Percentiles rank a stretch among this genome's conserved stretches.
These are phyloP conservation scores for Prunella strophiata DNA, from an alignment of 2,797 vertebrate species.

Conservation along the genomic window DNA sequence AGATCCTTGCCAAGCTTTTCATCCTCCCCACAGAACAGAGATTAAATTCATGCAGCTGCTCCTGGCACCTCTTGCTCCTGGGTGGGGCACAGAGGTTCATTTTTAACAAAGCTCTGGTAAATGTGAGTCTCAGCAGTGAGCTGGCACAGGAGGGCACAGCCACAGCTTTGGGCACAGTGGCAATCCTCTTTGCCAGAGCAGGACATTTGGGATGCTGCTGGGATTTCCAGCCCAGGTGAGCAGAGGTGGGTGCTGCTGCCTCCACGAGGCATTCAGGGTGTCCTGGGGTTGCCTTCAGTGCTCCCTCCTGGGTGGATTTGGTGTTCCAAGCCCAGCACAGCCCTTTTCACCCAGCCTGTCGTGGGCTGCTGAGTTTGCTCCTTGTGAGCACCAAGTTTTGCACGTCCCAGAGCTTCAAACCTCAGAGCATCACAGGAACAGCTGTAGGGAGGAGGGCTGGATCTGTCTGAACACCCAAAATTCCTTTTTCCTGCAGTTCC, in stretches of 20 bases:
- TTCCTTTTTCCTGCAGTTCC: background rate
- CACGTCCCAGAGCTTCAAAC: background rate
- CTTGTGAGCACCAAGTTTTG: background rate
- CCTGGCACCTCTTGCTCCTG: background rate
- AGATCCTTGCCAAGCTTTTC: background rate
- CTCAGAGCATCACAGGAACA: background rate
- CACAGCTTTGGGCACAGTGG: background rate
- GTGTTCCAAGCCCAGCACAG: background rate
- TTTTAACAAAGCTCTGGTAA: background rate
- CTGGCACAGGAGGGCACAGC: background rate
- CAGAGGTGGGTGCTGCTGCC: background rate
- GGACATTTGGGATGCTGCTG: background rate
- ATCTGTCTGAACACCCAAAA: background rate
- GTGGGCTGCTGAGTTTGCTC: background rate
- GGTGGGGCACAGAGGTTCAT: background rate
- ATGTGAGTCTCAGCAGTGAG: fast-evolving
- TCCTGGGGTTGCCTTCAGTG: fast-evolving
- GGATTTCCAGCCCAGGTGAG: background rate
- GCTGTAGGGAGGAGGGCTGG: background rate
- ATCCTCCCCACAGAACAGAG: background rate
- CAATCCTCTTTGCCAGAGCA: background rate
- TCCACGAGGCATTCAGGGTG: background rate
- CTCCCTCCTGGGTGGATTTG: background rate
- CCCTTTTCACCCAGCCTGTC: background rate
- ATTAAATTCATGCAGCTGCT: background rate